Percentiles rank a stretch among this genome's conserved stretches.
phyloP scores from a whole-genome alignment of 1,140 invertebrate genomes.

The Panulirus ornatus region DNA sequence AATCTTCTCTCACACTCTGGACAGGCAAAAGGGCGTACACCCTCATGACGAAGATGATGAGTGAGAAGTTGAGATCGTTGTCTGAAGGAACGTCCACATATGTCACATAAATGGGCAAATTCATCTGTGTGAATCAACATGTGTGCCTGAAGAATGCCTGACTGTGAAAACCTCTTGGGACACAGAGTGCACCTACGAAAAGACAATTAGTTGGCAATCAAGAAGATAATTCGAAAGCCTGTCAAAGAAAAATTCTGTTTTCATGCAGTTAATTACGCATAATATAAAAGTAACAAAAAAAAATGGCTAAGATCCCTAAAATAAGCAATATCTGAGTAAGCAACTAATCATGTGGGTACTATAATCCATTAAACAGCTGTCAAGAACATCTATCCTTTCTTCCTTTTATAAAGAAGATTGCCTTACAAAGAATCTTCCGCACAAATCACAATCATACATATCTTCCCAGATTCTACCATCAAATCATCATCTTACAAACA shows the following conservation, averaged over 20 bases:
- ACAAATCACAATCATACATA: too few species aligned
- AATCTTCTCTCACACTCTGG: slow-evolving; percentile 56
- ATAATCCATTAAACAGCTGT: too few species aligned
- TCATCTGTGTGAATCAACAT: slow-evolving; percentile 54
- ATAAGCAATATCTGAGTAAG: not conserved
- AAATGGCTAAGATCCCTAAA: not conserved
- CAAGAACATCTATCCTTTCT: too few species aligned
- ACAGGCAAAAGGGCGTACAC: slow-evolving; percentile 46
- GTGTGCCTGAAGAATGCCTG: slow-evolving; percentile 55
- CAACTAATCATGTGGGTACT: too few species aligned
- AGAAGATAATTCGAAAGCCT: too few species aligned
- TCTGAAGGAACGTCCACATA: slow-evolving; percentile 57
- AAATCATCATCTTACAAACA: too few species aligned
- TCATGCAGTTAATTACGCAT: not conserved
- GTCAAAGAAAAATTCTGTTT: too few species aligned
- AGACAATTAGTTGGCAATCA: not conserved
- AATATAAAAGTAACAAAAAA: not conserved
- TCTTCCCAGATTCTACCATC: too few species aligned
- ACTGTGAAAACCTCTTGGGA: slow-evolving; percentile 58
- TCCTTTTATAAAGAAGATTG: too few species aligned
- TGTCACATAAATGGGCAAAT: slow-evolving; percentile 53
- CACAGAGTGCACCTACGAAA: slow-evolving; percentile 38
- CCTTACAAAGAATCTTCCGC: too few species aligned
- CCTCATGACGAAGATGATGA: slow-evolving; percentile 52
- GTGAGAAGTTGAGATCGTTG: slow-evolving; percentile 58